phyloP scores from a whole-genome alignment of 1,140 invertebrate species.

The Drosophila pseudoananassae region DNA sequence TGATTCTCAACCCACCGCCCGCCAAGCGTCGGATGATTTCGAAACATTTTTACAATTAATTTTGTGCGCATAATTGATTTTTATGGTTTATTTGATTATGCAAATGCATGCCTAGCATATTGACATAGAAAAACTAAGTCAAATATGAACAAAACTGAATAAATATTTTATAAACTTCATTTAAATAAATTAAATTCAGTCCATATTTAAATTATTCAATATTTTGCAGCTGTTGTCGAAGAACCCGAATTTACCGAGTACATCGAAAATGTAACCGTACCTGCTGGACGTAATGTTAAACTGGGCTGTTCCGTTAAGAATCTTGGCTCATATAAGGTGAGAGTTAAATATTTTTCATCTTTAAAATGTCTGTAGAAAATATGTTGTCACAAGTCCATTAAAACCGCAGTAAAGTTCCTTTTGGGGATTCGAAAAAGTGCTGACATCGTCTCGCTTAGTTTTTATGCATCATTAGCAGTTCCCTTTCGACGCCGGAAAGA shows the following conservation, averaged over 20 bases:
- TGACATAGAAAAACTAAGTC: conserved; percentile 28
- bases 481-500: conserved; percentile 15
- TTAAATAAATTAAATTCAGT: conserved; percentile 6
- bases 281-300: conserved; percentile 93
- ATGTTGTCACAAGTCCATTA: not conserved
- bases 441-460: conserved; percentile 30
- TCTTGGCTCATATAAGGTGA: conserved; percentile 92
- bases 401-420: not conserved
- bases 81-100: conserved; percentile 66
- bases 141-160: conserved; percentile 34
- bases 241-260: conserved; percentile 89
- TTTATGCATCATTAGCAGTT: conserved; percentile 62
- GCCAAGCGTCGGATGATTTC: not conserved
- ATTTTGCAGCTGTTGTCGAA: conserved; percentile 86
- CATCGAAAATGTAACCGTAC: conserved; percentile 89
- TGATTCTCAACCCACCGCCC: not conserved
- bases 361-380: not conserved
- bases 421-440: conserved; percentile 17
- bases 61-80: conserved; percentile 58
- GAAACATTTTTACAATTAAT: conserved; percentile 54
- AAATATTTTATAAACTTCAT: conserved; percentile 59
- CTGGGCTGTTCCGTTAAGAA: conserved; percentile 95
- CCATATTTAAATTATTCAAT: not conserved
- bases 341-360: conserved; percentile 1
- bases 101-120: conserved; percentile 36